Conservation (phyloP, 2,113 vertebrate species). For the Murina feae region DNA sequence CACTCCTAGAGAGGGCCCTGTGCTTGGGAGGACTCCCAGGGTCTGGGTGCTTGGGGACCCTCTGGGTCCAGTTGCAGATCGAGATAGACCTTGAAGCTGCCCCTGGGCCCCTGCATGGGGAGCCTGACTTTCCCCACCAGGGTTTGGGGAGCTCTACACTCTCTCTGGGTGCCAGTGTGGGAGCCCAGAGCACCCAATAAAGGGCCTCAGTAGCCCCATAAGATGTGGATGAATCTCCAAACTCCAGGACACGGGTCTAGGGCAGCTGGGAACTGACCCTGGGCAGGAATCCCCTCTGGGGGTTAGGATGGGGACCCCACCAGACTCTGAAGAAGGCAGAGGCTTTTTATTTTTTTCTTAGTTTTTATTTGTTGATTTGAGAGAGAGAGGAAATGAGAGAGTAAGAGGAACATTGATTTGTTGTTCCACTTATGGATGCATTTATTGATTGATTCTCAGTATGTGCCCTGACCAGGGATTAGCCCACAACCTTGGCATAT, state of each 20-base stretch:
- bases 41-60: neutral
- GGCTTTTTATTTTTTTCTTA: neutral
- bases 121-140: neutral
- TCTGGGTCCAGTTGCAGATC: neutral
- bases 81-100: no score
- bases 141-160: neutral
- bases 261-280: neutral
- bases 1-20: no score
- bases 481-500: no score
- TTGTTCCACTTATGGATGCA: no score
- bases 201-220: neutral
- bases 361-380: no score
- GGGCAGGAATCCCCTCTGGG: neutral
- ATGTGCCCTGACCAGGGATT: no score
- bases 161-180: no score
- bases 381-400: no score
- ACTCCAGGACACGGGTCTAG: neutral
- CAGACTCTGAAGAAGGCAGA: neutral
- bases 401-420: no score
- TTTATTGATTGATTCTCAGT: no score
- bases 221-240: neutral
- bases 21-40: no score
- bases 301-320: neutral
- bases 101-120: rapidly evolving
- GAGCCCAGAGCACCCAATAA: neutral